Percentiles rank a stretch among this genome's conserved stretches.
Evolutionary conservation across 2,888 invertebrate genomes (phyloP).

Genomic region (Cetonia aurata): DNA sequence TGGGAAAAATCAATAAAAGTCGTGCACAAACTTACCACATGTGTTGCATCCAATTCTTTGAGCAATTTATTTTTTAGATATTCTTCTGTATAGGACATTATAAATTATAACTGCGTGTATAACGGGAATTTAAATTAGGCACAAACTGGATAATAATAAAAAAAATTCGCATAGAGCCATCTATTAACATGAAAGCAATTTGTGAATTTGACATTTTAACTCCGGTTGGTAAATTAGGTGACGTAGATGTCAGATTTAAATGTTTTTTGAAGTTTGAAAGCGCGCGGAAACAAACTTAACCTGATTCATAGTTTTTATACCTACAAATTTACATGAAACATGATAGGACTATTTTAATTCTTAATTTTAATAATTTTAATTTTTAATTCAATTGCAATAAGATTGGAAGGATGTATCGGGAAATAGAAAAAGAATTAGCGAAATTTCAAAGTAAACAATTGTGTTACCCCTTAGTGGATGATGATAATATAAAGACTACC

Average conservation of each 20-base stretch:
- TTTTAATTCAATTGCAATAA: no score
- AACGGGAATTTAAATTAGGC: slow-evolving; percentile 17
- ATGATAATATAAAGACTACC: not conserved
- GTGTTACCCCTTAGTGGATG: not conserved
- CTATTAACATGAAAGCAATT: slow-evolving; percentile 9
- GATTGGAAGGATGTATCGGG: not conserved
- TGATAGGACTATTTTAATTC: no score
- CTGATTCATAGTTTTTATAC: not conserved
- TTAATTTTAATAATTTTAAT: no score
- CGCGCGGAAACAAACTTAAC: no score
- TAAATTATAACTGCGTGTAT: slow-evolving; percentile 60
- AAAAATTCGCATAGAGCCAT: slow-evolving; percentile 11
- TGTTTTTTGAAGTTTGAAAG: no score
- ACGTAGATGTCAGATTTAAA: not conserved
- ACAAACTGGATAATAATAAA: slow-evolving; percentile 2
- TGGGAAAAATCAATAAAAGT: slow-evolving; percentile 24
- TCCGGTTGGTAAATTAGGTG: slow-evolving; percentile 9
- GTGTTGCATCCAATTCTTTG: slow-evolving; percentile 76
- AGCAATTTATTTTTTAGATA: slow-evolving; percentile 76
- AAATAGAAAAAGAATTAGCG: slow-evolving; percentile 7
- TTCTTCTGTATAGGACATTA: slow-evolving; percentile 75
- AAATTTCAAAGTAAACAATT: slow-evolving; percentile 5
- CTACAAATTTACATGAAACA: not conserved
- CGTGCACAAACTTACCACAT: slow-evolving; percentile 74
- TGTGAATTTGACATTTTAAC: slow-evolving; percentile 14